A percentile compares a stretch with the other conserved stretches of the same genome.
Conservation (phyloP, 2,888 invertebrate genomes). For the Tinea trinotella region DNA sequence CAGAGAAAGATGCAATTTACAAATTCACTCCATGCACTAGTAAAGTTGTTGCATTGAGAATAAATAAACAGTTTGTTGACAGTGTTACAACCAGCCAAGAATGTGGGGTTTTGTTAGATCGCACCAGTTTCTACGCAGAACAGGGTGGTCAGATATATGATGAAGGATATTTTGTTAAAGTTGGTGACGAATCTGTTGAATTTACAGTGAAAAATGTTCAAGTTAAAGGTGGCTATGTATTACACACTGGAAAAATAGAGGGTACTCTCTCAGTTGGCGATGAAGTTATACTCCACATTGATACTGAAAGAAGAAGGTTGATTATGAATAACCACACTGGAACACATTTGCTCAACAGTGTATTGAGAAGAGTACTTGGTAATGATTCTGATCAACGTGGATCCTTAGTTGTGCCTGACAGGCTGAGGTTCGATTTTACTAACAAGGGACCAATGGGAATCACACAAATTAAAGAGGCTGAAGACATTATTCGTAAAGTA, state of each 20-base stretch:
- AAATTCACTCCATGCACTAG: conserved; percentile 80
- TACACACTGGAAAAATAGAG: conserved; percentile 93
- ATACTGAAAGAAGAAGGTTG: conserved; percentile 85
- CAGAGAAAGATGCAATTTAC: conserved; percentile 80
- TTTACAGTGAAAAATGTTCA: conserved; percentile 94
- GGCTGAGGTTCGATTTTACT: conserved; percentile 97
- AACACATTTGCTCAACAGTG: conserved; percentile 97
- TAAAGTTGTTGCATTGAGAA: conserved; percentile 86
- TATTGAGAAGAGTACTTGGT: conserved; percentile 89
- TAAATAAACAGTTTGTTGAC: conserved; percentile 87
- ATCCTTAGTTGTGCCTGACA: conserved; percentile 97
- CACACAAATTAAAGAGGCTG: conserved; percentile 89
- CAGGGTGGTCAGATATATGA: conserved; percentile 99
- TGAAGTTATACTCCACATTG: conserved; percentile 84
- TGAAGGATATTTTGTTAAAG: conserved; percentile 90
- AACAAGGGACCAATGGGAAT: conserved; percentile 93
- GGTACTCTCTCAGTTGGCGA: conserved; percentile 90
- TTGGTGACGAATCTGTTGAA: conserved; percentile 88
- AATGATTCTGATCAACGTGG: conserved; percentile 96
- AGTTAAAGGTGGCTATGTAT: conserved; percentile 94
- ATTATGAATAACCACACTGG: conserved; percentile 99
- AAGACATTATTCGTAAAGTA: conserved; percentile 83
- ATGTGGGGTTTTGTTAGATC: conserved; percentile 92
- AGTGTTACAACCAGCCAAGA: conserved; percentile 87
- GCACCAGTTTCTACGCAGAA: conserved; percentile 97